Conservation (phyloP, 2,888 invertebrate species). For the Aleiodes alternator region DNA sequence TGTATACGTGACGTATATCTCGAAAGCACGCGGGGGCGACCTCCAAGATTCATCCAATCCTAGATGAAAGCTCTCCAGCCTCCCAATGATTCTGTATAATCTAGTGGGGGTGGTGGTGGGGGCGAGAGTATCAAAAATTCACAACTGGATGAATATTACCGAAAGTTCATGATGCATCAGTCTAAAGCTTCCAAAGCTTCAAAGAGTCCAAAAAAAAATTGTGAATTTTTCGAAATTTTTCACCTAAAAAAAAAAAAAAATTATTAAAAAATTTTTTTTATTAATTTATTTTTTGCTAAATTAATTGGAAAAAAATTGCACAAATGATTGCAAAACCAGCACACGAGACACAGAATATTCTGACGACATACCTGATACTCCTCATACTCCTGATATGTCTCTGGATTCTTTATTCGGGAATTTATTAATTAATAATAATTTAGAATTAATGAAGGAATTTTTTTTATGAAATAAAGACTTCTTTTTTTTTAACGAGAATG, state of each 20-base stretch:
- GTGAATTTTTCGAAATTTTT: no score
- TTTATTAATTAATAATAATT: slow-evolving; percentile 72
- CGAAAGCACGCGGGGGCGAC: slow-evolving; percentile 52
- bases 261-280: slow-evolving; percentile 4
- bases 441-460: background rate
- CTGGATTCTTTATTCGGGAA: slow-evolving; percentile 83
- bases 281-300: background rate
- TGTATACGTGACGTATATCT: slow-evolving; percentile 33
- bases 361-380: slow-evolving; percentile 84
- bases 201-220: background rate
- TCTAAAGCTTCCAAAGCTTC: slow-evolving; percentile 9
- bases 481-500: slow-evolving; percentile 55
- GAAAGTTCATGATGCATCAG: background rate
- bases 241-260: slow-evolving; percentile 7
- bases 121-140: no score
- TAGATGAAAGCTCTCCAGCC: slow-evolving; percentile 49
- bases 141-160: no score
- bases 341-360: slow-evolving; percentile 81
- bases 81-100: slow-evolving; percentile 24
- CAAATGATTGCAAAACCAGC: slow-evolving; percentile 50
- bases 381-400: slow-evolving; percentile 81
- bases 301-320: slow-evolving; percentile 4
- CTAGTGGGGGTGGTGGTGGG: background rate
- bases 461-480: slow-evolving; percentile 34
- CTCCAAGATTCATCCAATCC: slow-evolving; percentile 52